Percentiles rank a stretch among this genome's conserved stretches.
phyloP scores from a whole-genome alignment of 64 coral and sea anemone genomes.

The Anthopleura sola region DNA sequence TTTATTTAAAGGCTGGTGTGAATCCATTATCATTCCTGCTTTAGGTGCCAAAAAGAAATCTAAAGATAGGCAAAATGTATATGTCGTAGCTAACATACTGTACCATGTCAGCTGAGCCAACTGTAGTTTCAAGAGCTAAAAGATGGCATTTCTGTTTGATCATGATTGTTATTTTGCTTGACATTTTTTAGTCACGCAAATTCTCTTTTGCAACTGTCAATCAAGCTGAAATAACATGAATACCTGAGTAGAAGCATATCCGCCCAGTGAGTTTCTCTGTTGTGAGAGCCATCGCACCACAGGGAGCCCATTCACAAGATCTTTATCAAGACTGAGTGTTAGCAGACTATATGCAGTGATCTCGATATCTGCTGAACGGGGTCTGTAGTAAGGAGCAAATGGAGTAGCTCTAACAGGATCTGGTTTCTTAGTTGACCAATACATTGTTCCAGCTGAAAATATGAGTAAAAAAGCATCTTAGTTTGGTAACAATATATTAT shows the following conservation, averaged over 20 bases:
- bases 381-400: slow-evolving; percentile 79
- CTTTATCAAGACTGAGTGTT: slow-evolving; percentile 23
- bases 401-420: slow-evolving; percentile 4
- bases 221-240: neutral
- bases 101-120: no score
- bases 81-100: no score
- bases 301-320: slow-evolving; percentile 46
- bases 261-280: slow-evolving; percentile 83
- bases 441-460: slow-evolving; percentile 62
- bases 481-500: neutral
- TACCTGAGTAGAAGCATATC: slow-evolving; percentile 89
- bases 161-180: no score
- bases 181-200: no score
- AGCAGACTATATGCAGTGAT: slow-evolving; percentile 83
- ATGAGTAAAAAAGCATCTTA: neutral
- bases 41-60: no score
- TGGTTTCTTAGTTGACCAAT: slow-evolving; percentile 62
- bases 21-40: no score
- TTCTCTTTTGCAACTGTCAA: no score
- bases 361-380: slow-evolving; percentile 85
- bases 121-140: no score
- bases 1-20: no score
- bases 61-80: no score
- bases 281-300: slow-evolving; percentile 80
- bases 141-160: no score